Evolutionary conservation across 2,888 invertebrate species (phyloP).

Genomic region (Drosophila gaucha): DNA sequence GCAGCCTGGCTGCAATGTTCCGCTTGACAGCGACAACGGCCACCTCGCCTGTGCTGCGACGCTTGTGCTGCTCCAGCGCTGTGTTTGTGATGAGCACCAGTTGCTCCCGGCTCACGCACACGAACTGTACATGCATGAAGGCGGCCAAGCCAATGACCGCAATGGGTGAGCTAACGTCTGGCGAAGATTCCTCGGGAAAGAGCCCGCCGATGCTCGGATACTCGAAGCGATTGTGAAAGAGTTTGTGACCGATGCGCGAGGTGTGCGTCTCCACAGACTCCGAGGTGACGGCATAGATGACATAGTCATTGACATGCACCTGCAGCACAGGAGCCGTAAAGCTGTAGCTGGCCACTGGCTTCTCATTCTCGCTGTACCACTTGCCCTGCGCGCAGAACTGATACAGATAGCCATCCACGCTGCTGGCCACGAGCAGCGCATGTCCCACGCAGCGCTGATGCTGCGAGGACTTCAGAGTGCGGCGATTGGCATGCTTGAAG

Average conservation of each 20-base stretch:
- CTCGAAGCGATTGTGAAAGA: conserved; percentile 85
- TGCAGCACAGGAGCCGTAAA: conserved; percentile 90
- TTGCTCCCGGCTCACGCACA: conserved; percentile 81
- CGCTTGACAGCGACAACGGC: conserved; percentile 67
- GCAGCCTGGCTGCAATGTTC: conserved; percentile 77
- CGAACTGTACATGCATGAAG: conserved; percentile 83
- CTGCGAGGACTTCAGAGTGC: conserved; percentile 86
- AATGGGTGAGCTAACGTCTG: conserved; percentile 82
- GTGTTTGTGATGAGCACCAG: conserved; percentile 82
- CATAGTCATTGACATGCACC: conserved; percentile 88
- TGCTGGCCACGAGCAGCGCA: conserved; percentile 81
- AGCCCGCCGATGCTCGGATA: conserved; percentile 82
- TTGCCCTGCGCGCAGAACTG: conserved; percentile 87
- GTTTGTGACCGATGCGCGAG: conserved; percentile 87
- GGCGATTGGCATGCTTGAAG: conserved; percentile 74
- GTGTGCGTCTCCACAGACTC: conserved; percentile 92
- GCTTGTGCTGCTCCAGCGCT: conserved; percentile 61
- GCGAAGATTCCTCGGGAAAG: conserved; percentile 83
- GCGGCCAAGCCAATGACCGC: conserved; percentile 83
- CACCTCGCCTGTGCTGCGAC: conserved; percentile 54
- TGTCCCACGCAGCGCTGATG: conserved; percentile 87
- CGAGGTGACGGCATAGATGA: conserved; percentile 90
- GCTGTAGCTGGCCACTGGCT: conserved; percentile 88
- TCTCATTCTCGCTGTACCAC: conserved; percentile 85
- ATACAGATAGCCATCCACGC: conserved; percentile 90